These are phyloP conservation scores for Spheniscus mendiculus DNA, from an alignment of 2,113 vertebrate genomes.

Conservation along the genomic window DNA sequence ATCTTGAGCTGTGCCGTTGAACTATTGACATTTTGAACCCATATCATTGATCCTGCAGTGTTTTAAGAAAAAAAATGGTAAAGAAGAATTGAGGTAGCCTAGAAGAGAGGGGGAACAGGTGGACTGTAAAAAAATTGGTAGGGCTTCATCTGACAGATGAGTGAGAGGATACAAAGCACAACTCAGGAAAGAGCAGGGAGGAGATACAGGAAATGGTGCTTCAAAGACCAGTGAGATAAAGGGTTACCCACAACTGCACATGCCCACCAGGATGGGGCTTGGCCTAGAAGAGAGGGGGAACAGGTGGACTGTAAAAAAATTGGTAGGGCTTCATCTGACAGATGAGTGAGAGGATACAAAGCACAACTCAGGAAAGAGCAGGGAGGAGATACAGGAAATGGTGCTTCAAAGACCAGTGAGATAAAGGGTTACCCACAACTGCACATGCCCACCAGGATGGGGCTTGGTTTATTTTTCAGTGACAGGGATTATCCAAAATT, in stretches of 20 bases:
- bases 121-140: background rate
- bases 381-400: background rate
- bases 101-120: background rate
- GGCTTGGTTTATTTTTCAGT: background rate
- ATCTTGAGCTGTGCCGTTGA: background rate
- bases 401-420: too few species aligned
- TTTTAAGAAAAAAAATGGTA: background rate
- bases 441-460: background rate
- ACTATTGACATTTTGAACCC: background rate
- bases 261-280: background rate
- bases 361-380: slow-evolving; percentile 9
- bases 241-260: background rate
- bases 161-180: slow-evolving; percentile 8
- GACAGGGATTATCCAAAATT: background rate
- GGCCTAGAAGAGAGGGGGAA: background rate
- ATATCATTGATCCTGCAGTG: background rate
- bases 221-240: too few species aligned
- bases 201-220: too few species aligned
- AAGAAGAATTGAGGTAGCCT: background rate
- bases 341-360: background rate
- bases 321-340: background rate
- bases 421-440: background rate
- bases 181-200: background rate
- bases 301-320: background rate
- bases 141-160: background rate